Evolutionary conservation across 2,797 vertebrate species (phyloP).

Genomic region (Otolemur crassicaudatus): DNA sequence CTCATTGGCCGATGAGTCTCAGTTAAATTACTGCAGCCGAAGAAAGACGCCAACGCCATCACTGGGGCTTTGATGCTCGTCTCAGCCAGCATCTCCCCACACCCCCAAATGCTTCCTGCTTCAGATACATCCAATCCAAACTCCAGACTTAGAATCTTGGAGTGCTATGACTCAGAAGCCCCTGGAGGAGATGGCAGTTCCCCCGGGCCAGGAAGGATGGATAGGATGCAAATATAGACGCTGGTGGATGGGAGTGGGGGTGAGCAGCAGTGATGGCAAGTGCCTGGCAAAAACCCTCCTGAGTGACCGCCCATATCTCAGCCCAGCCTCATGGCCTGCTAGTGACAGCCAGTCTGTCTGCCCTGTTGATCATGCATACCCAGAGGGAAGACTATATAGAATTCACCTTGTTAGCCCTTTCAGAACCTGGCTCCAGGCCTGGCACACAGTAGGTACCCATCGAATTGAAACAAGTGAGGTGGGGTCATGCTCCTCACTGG

Average conservation of each 20-base stretch:
- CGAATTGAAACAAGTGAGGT: neutral
- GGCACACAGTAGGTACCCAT: conserved; percentile 32
- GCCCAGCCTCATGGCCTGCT: neutral
- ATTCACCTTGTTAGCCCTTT: neutral
- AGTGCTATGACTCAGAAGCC: neutral
- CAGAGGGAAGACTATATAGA: neutral
- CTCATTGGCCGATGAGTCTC: neutral
- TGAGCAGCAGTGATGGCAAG: neutral
- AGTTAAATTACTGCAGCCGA: neutral
- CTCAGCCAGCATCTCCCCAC: neutral
- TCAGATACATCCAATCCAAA: neutral
- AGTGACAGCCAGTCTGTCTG: neutral
- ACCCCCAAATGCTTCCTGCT: neutral
- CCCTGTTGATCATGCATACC: neutral
- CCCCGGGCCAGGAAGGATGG: neutral
- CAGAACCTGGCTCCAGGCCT: conserved; percentile 45
- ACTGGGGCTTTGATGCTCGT: neutral
- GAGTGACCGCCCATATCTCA: neutral
- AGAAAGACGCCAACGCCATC: neutral
- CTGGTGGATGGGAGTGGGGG: neutral
- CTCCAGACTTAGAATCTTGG: conserved; percentile 39
- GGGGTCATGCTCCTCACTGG: neutral
- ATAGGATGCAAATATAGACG: neutral
- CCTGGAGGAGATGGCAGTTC: neutral
- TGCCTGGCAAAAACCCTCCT: neutral